Percentiles rank a stretch among this genome's conserved stretches.
Conservation (phyloP, 2,113 vertebrate genomes). For the Lethenteron camtschaticum region DNA sequence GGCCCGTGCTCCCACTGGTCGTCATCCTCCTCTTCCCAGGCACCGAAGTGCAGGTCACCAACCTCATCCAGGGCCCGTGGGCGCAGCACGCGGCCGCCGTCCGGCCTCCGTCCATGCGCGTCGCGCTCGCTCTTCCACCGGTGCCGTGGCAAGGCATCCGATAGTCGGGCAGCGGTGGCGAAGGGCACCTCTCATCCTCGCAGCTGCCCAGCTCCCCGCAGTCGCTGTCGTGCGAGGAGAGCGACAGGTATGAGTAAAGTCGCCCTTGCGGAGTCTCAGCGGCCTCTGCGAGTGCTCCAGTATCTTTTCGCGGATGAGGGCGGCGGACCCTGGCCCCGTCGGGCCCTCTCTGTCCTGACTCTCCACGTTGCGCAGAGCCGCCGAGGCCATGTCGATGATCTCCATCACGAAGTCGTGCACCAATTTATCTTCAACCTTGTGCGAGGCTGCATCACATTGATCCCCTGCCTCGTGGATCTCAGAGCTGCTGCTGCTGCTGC, state of each 20-base stretch:
- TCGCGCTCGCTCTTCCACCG: too few species aligned
- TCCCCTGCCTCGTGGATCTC: too few species aligned
- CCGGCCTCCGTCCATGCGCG: too few species aligned
- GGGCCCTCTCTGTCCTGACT: conserved; percentile 28
- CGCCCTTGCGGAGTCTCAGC: conserved; percentile 60
- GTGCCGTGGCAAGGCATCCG: too few species aligned
- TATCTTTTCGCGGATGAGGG: conserved; percentile 77
- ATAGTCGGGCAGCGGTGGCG: too few species aligned
- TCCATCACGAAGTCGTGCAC: conserved; percentile 76
- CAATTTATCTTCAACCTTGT: conserved; percentile 21
- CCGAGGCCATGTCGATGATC: conserved; percentile 73
- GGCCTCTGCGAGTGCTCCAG: conserved; percentile 69
- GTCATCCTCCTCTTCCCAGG: conserved; percentile 1
- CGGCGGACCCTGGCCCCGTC: conserved; percentile 29
- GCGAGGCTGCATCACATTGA: too few species aligned
- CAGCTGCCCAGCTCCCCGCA: conserved; percentile 74
- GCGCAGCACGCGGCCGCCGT: too few species aligned
- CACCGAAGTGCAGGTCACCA: not conserved
- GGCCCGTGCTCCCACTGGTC: not conserved
- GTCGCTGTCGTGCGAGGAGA: conserved; percentile 95
- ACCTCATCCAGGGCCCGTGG: too few species aligned
- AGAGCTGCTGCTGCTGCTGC: too few species aligned
- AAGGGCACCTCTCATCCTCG: conserved; percentile 27
- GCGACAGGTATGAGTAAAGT: conserved; percentile 89
- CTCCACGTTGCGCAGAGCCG: conserved; percentile 52